Evolutionary conservation across 2,797 vertebrate genomes (phyloP), one percentile per base, ranked within the genome.

Genomic region (Hirundo rustica): DNA sequence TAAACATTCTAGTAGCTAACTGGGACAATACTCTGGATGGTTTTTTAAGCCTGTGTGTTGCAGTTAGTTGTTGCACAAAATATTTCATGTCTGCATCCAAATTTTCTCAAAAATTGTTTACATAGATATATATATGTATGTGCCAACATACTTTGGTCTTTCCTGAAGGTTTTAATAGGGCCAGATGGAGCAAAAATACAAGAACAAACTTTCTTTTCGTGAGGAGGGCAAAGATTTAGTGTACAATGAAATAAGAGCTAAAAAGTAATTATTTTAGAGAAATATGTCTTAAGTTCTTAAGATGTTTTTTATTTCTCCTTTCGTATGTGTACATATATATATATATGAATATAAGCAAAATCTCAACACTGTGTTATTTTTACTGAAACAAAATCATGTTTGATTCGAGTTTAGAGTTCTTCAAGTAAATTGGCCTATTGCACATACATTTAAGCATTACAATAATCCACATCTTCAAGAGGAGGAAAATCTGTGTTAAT

Each of bases 201-300:
- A 88, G 42, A 36, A 47, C 2, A 51, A 92, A 86, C 76, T 85
- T 36, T 34, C 50, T 93, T 91, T 77, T 65, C 73, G 8, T 48
- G 57, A 67, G 26, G 44, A 23, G 5, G 7, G 38, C 30, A 75
- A 93, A 90, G 65, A 85, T 90, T 83, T 91, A 88, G 40, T 75
- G 54, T 67, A 87, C 87, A 92, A 94, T 93, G 34, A 95, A 95
- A 91, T 73, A 78, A 32, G 53, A 94, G 17, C 55, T 82, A 62
- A 67, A 47, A 73, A 91, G 3, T 22, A 81, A 74, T 90, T 83
- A 73, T 75, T 92, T 81, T 60, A 80, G 54, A 93, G n/a, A 75
- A 86, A 32, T 74, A 42, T 73, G 19, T 89, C 58, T 70, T 66
- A 67, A 80, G 23, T 92, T 87, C 88, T 64, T 22, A n/a, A 36